A percentile compares a stretch with the other conserved stretches of the same genome.
Conservation (phyloP, 2,113 vertebrate genomes). For the Sialia sialis region DNA sequence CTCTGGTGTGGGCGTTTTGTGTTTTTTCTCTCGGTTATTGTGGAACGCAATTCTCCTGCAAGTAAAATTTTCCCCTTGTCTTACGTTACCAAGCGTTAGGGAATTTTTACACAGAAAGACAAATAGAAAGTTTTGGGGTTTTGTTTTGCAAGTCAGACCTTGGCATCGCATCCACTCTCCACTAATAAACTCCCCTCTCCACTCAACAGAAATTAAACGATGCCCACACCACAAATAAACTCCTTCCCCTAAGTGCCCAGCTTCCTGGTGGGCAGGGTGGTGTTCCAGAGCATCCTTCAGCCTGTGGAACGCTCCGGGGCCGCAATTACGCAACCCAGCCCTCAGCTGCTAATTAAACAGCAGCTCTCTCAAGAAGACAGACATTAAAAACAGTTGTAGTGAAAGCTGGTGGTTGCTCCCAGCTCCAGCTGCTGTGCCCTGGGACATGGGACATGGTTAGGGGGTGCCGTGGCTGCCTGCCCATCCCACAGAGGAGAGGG, state of each 20-base stretch:
- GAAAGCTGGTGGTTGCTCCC: neutral
- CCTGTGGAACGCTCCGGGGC: neutral
- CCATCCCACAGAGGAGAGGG: neutral
- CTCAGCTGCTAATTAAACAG: conserved; percentile 39
- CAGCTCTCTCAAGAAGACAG: neutral
- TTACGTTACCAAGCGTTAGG: conserved; percentile 25
- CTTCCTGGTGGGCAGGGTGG: conserved; percentile 28
- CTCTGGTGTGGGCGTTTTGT: conserved; percentile 30
- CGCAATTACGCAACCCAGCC: neutral
- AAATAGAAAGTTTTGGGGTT: conserved; percentile 23
- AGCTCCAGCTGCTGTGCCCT: neutral
- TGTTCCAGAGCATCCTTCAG: conserved; percentile 8
- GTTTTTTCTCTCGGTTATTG: conserved; percentile 28
- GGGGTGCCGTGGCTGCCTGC: neutral
- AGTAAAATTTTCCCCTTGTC: conserved; percentile 52
- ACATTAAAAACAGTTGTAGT: neutral
- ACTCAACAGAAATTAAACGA: neutral
- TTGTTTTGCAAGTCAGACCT: conserved; percentile 19
- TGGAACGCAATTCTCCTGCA: conserved; percentile 50
- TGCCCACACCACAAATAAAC: conserved; percentile 33
- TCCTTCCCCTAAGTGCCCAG: conserved; percentile 1
- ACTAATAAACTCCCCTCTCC: conserved; percentile 15
- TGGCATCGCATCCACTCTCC: neutral
- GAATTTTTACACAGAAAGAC: conserved; percentile 28
- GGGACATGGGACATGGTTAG: neutral